A percentile compares a stretch with the other conserved stretches of the same genome.
These are phyloP conservation scores for Musca vetustissima DNA, from an alignment of 1,140 invertebrate species.

Conservation along the genomic window DNA sequence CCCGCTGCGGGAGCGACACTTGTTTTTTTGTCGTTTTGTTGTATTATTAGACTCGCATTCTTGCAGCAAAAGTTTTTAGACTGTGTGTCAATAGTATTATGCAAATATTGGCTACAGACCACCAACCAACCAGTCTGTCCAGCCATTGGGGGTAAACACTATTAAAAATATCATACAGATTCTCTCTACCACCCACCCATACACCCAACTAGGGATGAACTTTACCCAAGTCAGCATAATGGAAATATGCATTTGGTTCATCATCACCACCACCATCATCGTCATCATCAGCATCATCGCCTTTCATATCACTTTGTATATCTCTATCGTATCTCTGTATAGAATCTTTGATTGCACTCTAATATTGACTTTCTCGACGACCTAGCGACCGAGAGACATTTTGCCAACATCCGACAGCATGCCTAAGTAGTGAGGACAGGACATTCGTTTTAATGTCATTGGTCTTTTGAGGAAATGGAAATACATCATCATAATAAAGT, in stretches of 20 bases:
- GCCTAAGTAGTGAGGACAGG: too few species aligned
- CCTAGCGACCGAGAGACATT: too few species aligned
- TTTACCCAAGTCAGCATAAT: constrained; percentile 13
- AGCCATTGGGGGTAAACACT: too few species aligned
- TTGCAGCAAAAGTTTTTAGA: constrained; percentile 14
- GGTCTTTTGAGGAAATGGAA: constrained; percentile 21
- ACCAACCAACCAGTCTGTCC: not conserved
- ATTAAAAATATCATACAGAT: too few species aligned
- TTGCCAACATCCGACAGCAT: too few species aligned
- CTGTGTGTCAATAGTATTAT: constrained; percentile 22
- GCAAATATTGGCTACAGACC: constrained; percentile 9
- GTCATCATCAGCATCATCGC: too few species aligned
- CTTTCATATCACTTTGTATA: too few species aligned
- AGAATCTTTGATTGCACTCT: constrained; percentile 22
- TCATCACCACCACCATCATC: too few species aligned
- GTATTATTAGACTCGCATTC: too few species aligned
- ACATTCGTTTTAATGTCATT: constrained; percentile 20
- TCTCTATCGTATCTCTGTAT: constrained; percentile 11
- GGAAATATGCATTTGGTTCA: too few species aligned
- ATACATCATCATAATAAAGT: not conserved
- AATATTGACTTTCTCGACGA: not conserved
- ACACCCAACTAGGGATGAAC: not conserved
- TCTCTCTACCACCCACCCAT: not conserved
- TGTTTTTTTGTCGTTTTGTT: too few species aligned
- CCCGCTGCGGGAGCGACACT: too few species aligned